Evolutionary conservation across 2,113 vertebrate species (phyloP).

Genomic region (Rhynchopsitta pachyrhyncha): DNA sequence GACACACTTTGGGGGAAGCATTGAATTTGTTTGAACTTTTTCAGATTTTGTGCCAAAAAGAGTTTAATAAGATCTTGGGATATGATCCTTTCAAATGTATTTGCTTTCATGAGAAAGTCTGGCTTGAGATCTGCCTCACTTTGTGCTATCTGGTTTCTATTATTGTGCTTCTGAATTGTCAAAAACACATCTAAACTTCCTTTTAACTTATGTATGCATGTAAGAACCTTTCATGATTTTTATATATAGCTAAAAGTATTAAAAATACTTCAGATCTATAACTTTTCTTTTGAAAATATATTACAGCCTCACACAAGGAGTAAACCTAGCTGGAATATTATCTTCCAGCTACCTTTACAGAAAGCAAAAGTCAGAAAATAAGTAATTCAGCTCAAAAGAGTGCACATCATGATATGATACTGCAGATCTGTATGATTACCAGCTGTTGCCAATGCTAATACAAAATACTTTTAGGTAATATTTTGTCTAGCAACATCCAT

Average conservation of each 20-base stretch:
- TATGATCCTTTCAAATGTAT: not conserved
- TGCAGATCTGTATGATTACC: conserved; percentile 28
- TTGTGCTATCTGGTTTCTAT: not conserved
- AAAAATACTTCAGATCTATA: not conserved
- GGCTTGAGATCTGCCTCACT: not conserved
- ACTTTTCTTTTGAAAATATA: not conserved
- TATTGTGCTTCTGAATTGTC: not conserved
- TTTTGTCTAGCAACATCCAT: not conserved
- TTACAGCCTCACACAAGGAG: not conserved
- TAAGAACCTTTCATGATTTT: not conserved
- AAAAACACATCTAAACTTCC: not conserved
- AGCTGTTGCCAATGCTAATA: conserved; percentile 4
- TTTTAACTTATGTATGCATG: not conserved
- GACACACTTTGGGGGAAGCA: not conserved
- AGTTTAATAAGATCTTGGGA: not conserved
- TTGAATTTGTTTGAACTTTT: not conserved
- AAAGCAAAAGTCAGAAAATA: not conserved
- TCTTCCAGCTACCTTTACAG: not conserved
- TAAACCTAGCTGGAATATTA: not conserved
- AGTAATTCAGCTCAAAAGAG: not conserved
- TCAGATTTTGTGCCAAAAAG: not conserved
- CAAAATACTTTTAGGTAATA: not conserved
- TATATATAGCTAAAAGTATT: not conserved
- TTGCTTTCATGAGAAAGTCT: not conserved
- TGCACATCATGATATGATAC: not conserved